A percentile compares a stretch with the other conserved stretches of the same genome.
These are phyloP conservation scores for Siphonodentalium dalli DNA, from an alignment of 2,888 invertebrate species.

Conservation along the genomic window DNA sequence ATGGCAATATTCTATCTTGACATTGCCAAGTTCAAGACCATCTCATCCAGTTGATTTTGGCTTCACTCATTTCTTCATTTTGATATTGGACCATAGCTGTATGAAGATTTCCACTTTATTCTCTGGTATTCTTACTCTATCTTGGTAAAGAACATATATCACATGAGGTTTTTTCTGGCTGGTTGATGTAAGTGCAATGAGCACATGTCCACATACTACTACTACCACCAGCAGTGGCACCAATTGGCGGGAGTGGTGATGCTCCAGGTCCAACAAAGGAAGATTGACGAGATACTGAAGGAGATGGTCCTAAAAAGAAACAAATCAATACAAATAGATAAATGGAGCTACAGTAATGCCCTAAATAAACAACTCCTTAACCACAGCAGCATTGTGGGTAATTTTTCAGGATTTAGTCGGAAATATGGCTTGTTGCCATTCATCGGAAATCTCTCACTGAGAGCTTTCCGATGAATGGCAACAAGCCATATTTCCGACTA, in stretches of 20 bases:
- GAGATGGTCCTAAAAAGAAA: conserved; percentile 42
- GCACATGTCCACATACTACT: conserved; percentile 84
- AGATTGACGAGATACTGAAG: conserved; percentile 37
- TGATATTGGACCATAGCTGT: too few relatives aligned
- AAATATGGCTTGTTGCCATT: neutral
- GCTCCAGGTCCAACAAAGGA: conserved; percentile 53
- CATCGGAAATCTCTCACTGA: too few relatives aligned
- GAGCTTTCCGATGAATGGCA: too few relatives aligned
- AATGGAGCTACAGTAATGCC: neutral
- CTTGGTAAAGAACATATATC: conserved; percentile 90
- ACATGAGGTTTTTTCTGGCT: conserved; percentile 77
- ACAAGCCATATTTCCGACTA: too few relatives aligned
- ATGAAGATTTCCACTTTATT: too few relatives aligned
- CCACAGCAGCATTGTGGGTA: too few relatives aligned
- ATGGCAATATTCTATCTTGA: too few relatives aligned
- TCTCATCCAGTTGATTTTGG: too few relatives aligned
- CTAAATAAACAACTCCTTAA: neutral
- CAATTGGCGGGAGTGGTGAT: conserved; percentile 46
- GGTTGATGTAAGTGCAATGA: conserved; percentile 93
- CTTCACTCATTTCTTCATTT: too few relatives aligned
- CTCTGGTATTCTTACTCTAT: conserved; percentile 1
- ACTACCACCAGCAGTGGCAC: conserved; percentile 61
- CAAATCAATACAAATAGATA: neutral
- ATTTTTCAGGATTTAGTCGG: neutral
- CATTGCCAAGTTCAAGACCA: too few relatives aligned